Conservation (phyloP, 2,113 vertebrate genomes). For the Siniperca chuatsi region DNA sequence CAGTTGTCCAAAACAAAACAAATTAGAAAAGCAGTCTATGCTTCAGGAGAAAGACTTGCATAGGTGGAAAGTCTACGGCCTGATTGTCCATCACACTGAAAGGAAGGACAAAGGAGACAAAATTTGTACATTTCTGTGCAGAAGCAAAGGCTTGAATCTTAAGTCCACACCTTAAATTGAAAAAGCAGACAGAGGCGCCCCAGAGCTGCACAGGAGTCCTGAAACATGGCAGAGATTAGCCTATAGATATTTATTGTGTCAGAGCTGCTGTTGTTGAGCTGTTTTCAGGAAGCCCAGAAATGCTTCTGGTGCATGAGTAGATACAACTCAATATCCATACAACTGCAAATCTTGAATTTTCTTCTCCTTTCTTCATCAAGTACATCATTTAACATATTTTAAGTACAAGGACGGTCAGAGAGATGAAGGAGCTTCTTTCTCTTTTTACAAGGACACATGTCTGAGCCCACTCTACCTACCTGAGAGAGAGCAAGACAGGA, state of each 20-base stretch:
- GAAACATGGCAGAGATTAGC: neutral
- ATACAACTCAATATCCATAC: neutral
- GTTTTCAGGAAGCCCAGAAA: neutral
- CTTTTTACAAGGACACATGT: neutral
- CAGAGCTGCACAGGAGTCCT: neutral
- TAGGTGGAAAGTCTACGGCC: neutral
- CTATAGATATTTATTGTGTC: neutral
- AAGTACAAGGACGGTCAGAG: neutral
- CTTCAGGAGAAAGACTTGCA: neutral
- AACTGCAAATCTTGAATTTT: neutral
- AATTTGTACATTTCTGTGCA: constrained; percentile 14
- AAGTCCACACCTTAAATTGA: constrained; percentile 4
- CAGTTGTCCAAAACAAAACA: neutral
- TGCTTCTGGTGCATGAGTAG: no score
- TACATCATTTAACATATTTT: neutral
- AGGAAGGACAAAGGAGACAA: constrained; percentile 14
- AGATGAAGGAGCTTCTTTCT: neutral
- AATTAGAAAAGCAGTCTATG: neutral
- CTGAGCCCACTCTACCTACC: neutral
- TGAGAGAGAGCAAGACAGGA: neutral
- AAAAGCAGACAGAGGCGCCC: neutral
- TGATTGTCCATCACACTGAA: constrained; percentile 23
- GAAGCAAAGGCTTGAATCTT: neutral
- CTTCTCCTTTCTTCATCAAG: neutral
- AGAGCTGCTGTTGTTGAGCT: neutral